Evolutionary conservation across 2,888 invertebrate species (phyloP), one percentile per base, ranked within the genome.

Genomic region (Polymixis lichenea): DNA sequence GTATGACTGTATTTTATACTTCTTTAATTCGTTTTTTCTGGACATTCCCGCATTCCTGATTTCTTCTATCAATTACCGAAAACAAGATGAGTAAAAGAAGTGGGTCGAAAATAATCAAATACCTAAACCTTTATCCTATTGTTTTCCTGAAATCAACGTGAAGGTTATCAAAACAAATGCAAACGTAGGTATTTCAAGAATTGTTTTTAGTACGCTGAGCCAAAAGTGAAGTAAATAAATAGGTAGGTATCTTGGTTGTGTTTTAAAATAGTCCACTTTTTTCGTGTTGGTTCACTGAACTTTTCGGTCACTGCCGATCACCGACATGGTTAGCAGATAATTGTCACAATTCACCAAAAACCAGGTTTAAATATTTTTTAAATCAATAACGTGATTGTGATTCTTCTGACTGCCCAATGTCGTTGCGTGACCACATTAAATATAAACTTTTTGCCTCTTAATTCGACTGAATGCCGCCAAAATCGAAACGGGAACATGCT

Each of bases 211-310:
- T 60, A 79, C 64, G 56, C 49, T 53, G 81, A 75, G 80, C 79
- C 80, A 88, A 83, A 84, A 69, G 43, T 66, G 60, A 70, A 61
- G 51, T 74, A 80, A 61, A 70, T 75, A 77, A 71, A n/a, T 78
- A 75, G 56, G 28, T 88, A 71, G 68, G 72, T 61, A 74, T 89
- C 64, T 75, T 79, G 74, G 72, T 84, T 80, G 83, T 77, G 84
- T 87, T 88, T 88, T 81, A 89, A 90, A 90, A 89, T 89, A 91
- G 88, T 87, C 70, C 75, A 82, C 84, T 87, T 90, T 89, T 89
- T 89, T 85, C 86, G 87, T 89, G 77, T 80, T 89, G 90, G 93
- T 93, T 93, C 93, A 92, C 85, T 92, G 93, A 93, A 92, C 93
- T 91, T 91, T 84, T 87, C 91, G 91, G 93, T 93, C 93, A 91